Evolutionary conservation across 2,888 invertebrate species (phyloP).

Genomic region (Chromoteleia sp.): DNA sequence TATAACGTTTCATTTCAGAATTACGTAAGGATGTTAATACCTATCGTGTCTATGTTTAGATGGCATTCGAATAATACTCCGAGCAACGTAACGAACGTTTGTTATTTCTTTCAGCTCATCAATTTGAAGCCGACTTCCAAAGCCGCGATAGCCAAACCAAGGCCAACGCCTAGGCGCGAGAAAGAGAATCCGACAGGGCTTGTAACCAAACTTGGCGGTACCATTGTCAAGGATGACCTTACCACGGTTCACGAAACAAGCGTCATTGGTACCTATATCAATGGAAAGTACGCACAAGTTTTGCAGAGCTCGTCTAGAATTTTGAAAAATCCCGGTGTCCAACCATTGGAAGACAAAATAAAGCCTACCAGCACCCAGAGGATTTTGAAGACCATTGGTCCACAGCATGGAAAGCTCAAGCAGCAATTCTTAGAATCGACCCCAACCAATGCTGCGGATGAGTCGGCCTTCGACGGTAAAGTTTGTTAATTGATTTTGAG

Average conservation of each 20-base stretch:
- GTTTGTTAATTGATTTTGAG: not conserved
- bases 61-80: not conserved
- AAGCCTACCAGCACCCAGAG: conserved; percentile 88
- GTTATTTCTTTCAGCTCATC: conserved; percentile 84
- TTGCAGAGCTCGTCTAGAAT: conserved; percentile 92
- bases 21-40: conserved; percentile 20
- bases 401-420: conserved; percentile 85
- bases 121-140: conserved; percentile 91
- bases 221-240: conserved; percentile 92
- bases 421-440: conserved; percentile 88
- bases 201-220: conserved; percentile 93
- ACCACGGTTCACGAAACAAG: conserved; percentile 95
- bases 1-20: conserved; percentile 34
- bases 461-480: conserved; percentile 79
- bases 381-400: conserved; percentile 92
- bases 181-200: conserved; percentile 91
- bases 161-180: conserved; percentile 85
- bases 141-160: conserved; percentile 84
- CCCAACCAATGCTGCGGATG: conserved; percentile 87
- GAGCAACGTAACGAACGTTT: conserved; percentile 20
- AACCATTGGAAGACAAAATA: conserved; percentile 86
- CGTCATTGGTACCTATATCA: conserved; percentile 95
- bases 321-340: conserved; percentile 77
- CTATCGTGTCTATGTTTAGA: conserved; percentile 2
- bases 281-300: conserved; percentile 94